Evolutionary conservation across 1,140 invertebrate genomes (phyloP), one percentile per base, ranked within the genome.

Genomic region (Akabosia matsudoensis): DNA sequence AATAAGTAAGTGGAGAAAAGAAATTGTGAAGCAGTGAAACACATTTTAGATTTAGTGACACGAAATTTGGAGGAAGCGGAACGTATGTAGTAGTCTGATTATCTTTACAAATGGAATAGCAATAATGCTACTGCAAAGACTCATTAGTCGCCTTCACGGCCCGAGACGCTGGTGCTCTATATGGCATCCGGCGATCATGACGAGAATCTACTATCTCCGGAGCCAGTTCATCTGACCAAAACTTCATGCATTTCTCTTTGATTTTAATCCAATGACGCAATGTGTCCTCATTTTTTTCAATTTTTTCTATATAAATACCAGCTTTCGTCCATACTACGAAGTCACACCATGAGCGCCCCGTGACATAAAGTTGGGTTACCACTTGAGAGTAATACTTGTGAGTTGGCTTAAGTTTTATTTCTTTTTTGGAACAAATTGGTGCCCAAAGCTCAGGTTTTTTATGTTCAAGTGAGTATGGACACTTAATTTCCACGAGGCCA

Each of bases 371-470:
- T 73, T 86, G 85, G n/a, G 83, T 83, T 75, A 85, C 84, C 33
- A 85, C 76, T 79, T 86, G 85, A 76, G 81, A 84, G 78, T 83
- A 86, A 79, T 84, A 85, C 24, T 78, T 28, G 75, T 85, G 83
- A 37, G 73, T 82, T 77, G 74, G 77, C 70, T 84, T 85, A 31
- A 82, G 30, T 78, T 76, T 70, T 54, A 80, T 83, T 7, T 52
- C 73, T 10, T 10, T 10, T 4, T 64, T 22, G 18, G 7, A 7
- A 7, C 13, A 64, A 64, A 22, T 14, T 10, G 56, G 10, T n/a
- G 56, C 13, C 56, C 56, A 64, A 28, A 14, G 13, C 7, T 64
- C 4, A 22, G 56, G 56, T 22, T 64, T 28, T 64, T 10, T 10
- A 64, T 64, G 13, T 22, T 24, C 10, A 64, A 64, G 10, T 14